These are phyloP conservation scores for Caenorhabditis tropicalis DNA, from an alignment of 1,140 invertebrate genomes.

Conservation along the genomic window DNA sequence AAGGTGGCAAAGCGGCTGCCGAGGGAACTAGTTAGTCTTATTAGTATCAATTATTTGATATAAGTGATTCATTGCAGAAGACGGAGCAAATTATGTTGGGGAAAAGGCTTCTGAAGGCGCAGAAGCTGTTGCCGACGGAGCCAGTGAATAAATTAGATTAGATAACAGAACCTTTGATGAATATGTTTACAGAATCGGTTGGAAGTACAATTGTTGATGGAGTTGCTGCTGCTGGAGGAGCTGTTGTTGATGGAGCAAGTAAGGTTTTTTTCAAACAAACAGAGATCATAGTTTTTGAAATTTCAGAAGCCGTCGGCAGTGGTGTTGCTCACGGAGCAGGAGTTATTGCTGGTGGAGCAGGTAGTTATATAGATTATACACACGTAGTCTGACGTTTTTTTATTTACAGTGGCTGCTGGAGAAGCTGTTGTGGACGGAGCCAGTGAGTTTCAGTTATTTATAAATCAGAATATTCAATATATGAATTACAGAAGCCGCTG, in stretches of 20 bases:
- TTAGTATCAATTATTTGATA: neutral
- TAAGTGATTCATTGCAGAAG: conserved; percentile 14
- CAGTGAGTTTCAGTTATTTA: neutral
- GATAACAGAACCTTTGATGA: too few species aligned
- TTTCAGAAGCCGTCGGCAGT: neutral
- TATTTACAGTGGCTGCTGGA: conserved; percentile 11
- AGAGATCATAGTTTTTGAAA: too few species aligned
- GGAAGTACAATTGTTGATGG: conserved; percentile 26
- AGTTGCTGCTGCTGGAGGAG: conserved; percentile 19
- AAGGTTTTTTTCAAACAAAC: neutral
- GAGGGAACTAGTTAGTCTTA: conserved; percentile 1
- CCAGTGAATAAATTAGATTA: neutral
- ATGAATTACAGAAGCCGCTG: neutral
- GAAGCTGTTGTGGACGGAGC: neutral
- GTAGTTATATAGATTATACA: neutral
- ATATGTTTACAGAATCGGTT: neutral
- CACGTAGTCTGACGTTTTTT: neutral
- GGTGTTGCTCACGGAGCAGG: conserved; percentile 12
- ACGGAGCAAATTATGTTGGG: neutral
- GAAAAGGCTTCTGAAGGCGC: neutral
- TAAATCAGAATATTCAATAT: neutral
- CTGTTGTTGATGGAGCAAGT: conserved; percentile 37
- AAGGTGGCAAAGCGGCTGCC: neutral
- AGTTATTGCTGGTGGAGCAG: neutral
- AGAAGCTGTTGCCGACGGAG: conserved; percentile 12